phyloP scores from a whole-genome alignment of 2,113 vertebrate species.

The Cyprinodon variegatus region DNA sequence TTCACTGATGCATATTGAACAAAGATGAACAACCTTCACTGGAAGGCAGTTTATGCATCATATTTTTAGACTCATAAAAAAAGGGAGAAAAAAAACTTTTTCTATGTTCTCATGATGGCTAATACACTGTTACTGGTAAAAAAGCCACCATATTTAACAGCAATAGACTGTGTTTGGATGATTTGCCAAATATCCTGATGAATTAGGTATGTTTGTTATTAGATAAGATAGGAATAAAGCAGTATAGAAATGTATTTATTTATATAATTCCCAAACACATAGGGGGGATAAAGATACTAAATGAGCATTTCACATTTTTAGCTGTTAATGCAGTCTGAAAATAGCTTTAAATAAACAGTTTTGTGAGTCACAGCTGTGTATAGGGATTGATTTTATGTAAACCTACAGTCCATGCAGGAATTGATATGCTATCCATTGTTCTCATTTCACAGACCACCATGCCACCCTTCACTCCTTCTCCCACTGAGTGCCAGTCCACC shows the following conservation, averaged over 20 bases:
- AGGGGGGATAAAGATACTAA: too few relatives aligned
- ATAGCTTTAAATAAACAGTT: too few relatives aligned
- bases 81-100: too few relatives aligned
- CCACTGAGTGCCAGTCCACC: slow-evolving; percentile 91
- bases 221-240: neutral
- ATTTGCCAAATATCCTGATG: too few relatives aligned
- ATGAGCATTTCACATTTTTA: neutral
- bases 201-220: too few relatives aligned
- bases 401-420: neutral
- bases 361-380: neutral
- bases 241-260: neutral
- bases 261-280: neutral
- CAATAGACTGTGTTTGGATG: too few relatives aligned
- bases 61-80: neutral
- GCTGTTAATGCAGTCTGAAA: neutral
- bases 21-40: neutral
- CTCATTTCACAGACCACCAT: slow-evolving; percentile 77
- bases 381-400: neutral
- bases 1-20: neutral
- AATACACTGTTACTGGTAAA: neutral
- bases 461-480: slow-evolving; percentile 93
- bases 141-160: too few relatives aligned
- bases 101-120: neutral
- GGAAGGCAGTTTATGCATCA: neutral
- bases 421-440: neutral